Conservation (phyloP, 2,797 vertebrate species). For the Microctenopoma lineatum region DNA sequence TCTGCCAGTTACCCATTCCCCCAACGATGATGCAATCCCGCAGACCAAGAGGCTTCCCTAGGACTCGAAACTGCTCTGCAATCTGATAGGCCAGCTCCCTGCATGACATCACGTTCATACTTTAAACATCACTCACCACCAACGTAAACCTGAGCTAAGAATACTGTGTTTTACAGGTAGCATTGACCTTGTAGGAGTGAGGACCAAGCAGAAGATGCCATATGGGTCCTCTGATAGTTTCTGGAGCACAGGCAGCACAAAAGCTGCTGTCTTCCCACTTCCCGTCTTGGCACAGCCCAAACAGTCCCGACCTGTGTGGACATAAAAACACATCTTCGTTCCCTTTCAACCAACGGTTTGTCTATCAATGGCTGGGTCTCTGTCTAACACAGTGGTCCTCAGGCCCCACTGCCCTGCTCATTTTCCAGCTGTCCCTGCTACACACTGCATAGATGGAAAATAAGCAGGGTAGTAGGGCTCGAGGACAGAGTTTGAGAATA, state of each 20-base stretch:
- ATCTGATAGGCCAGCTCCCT: conserved; percentile 98
- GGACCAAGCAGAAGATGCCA: conserved; percentile 94
- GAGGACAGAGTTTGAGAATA: no score
- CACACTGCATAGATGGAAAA: no score
- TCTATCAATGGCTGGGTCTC: no score
- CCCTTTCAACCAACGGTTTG: neutral
- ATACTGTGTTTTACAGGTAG: neutral
- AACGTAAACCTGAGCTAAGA: neutral
- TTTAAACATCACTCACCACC: neutral
- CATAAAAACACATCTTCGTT: conserved; percentile 1
- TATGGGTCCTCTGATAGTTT: conserved; percentile 94
- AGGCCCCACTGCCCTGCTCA: no score
- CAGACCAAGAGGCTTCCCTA: conserved; percentile 94
- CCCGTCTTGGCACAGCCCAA: conserved; percentile 96
- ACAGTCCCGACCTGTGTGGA: conserved; percentile 90
- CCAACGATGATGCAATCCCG: conserved; percentile 94
- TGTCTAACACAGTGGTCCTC: no score
- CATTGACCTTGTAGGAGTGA: conserved; percentile 92
- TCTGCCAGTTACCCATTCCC: conserved; percentile 88
- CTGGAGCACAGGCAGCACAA: conserved; percentile 94
- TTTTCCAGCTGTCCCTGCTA: no score
- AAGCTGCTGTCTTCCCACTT: conserved; percentile 95
- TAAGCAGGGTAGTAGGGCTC: no score
- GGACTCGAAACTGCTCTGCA: conserved; percentile 93
- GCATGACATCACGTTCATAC: conserved; percentile 42